Evolutionary conservation across 2,113 vertebrate species (phyloP).

Genomic region (Alexandromys fortis): DNA sequence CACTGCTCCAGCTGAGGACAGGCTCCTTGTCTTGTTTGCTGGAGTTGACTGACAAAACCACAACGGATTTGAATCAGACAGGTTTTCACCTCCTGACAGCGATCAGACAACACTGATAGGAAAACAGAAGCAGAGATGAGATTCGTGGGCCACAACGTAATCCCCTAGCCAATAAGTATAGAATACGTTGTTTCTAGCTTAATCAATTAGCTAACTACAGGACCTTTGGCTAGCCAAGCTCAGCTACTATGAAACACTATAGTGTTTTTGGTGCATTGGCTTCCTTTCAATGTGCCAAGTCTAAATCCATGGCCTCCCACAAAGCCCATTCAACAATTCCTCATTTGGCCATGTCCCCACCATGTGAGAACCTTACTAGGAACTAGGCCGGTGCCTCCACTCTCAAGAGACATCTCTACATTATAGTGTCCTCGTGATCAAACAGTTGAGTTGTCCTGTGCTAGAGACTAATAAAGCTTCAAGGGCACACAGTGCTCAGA

Average conservation of each 20-base stretch:
- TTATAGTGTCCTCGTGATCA: neutral
- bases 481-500: too few species aligned
- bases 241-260: neutral
- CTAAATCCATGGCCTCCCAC: neutral
- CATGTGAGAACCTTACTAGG: neutral
- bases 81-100: neutral
- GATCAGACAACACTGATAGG: neutral
- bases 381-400: neutral
- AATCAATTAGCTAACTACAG: neutral
- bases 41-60: neutral
- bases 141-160: neutral
- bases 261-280: neutral
- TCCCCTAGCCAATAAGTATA: neutral
- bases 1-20: rapidly evolving
- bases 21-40: neutral
- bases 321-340: neutral
- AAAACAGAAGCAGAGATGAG: neutral
- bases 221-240: neutral
- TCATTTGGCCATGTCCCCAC: neutral
- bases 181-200: neutral
- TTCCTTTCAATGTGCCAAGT: neutral
- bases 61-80: neutral
- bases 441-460: neutral
- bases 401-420: neutral
- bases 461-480: neutral